A percentile compares a stretch with the other conserved stretches of the same genome.
Evolutionary conservation across 2,888 invertebrate species (phyloP).

Genomic region (Drosophila rubida): DNA sequence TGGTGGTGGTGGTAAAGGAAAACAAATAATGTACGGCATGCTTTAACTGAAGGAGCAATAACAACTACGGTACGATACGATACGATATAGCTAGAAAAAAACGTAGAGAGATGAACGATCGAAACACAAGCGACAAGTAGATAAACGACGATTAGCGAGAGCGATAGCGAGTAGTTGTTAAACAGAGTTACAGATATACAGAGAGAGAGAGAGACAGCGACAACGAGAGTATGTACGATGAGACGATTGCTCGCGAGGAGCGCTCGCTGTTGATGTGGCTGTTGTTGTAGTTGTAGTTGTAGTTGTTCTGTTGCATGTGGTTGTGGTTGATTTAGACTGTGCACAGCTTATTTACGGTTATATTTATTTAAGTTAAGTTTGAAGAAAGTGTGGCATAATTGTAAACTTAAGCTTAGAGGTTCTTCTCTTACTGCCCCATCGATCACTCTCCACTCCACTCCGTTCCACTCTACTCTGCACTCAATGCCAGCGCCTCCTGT

Average conservation of each 20-base stretch:
- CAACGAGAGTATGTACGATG: slow-evolving; percentile 43
- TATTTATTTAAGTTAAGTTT: slow-evolving; percentile 52
- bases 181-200: too few species aligned
- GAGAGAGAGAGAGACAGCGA: slow-evolving; percentile 47
- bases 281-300: slow-evolving; percentile 24
- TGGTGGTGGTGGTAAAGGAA: background rate
- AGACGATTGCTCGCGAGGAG: slow-evolving; percentile 31
- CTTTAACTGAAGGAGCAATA: slow-evolving; percentile 35
- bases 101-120: slow-evolving; percentile 53
- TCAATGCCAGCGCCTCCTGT: slow-evolving; percentile 73
- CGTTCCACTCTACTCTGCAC: background rate
- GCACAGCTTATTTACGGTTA: slow-evolving; percentile 61
- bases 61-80: slow-evolving; percentile 37
- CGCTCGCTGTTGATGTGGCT: slow-evolving; percentile 34
- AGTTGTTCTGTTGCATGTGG: slow-evolving; percentile 23
- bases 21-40: slow-evolving; percentile 51
- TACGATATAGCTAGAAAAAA: slow-evolving; percentile 58
- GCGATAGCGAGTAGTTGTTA: slow-evolving; percentile 20
- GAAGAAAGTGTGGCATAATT: slow-evolving; percentile 55
- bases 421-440: slow-evolving; percentile 21
- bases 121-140: slow-evolving; percentile 34
- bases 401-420: slow-evolving; percentile 21
- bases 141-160: slow-evolving; percentile 36
- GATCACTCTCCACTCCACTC: background rate
- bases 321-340: slow-evolving; percentile 34